These are phyloP conservation scores for Lepidurus apus DNA, from an alignment of 1,140 invertebrate genomes.

Conservation along the genomic window DNA sequence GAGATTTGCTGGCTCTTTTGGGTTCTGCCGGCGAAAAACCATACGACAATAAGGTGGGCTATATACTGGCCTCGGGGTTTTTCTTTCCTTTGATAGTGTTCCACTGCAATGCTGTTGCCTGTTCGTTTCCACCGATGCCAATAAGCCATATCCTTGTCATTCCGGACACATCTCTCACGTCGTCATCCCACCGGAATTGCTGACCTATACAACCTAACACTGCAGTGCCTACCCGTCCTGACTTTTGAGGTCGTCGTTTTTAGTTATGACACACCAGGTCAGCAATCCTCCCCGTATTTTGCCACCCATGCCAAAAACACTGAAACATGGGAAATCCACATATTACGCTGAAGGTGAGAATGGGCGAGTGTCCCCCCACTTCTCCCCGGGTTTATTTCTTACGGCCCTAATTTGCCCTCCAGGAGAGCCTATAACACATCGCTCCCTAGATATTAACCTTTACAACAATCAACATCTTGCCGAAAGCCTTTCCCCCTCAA, in stretches of 20 bases:
- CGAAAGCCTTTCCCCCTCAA: background rate
- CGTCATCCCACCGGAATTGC: constrained; percentile 17
- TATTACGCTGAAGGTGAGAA: background rate
- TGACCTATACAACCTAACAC: background rate
- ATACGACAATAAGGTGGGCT: background rate
- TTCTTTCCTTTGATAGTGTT: background rate
- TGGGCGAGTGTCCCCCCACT: background rate
- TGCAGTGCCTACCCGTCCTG: background rate
- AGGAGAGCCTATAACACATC: background rate
- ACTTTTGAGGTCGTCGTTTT: constrained; percentile 7
- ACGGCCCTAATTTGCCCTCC: background rate
- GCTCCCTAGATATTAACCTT: background rate
- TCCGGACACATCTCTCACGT: constrained; percentile 18
- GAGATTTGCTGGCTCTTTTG: background rate
- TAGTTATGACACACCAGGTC: constrained; percentile 16
- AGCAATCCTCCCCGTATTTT: constrained; percentile 7
- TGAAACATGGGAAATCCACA: background rate
- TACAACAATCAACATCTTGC: background rate
- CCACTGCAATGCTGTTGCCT: constrained; percentile 6
- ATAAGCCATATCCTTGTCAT: constrained; percentile 19
- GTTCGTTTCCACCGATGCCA: constrained; percentile 11
- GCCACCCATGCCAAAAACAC: background rate
- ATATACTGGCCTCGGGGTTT: background rate
- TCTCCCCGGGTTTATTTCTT: background rate
- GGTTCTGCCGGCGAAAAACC: background rate